Evolutionary conservation across 2,113 vertebrate genomes (phyloP).

Genomic region (Gasterosteus nipponicus): DNA sequence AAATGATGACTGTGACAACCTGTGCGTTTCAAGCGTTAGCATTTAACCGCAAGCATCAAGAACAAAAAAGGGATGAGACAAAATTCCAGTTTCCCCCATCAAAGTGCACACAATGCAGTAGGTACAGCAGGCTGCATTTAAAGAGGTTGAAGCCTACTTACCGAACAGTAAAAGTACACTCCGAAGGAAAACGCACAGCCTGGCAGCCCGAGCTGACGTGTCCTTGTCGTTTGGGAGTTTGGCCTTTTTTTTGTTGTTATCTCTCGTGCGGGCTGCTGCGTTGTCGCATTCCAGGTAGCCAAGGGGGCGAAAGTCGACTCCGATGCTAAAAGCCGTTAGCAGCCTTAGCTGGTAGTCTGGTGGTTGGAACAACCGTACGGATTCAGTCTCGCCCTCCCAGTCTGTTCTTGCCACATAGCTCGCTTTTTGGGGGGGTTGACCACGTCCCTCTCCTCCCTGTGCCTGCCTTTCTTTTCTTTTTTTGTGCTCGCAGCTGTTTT

Average conservation of each 20-base stretch:
- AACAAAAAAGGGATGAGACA: background rate
- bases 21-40: background rate
- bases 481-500: constrained; percentile 74
- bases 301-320: constrained; percentile 33
- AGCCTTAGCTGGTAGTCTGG: background rate
- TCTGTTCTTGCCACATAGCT: constrained; percentile 51
- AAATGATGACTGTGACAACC: background rate
- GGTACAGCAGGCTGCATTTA: background rate
- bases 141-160: constrained; percentile 43
- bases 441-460: constrained; percentile 63
- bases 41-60: background rate
- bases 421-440: constrained; percentile 18
- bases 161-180: constrained; percentile 21
- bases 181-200: background rate
- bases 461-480: constrained; percentile 14
- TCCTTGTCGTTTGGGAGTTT: constrained; percentile 58
- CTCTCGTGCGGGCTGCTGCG: constrained; percentile 52
- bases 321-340: constrained; percentile 28
- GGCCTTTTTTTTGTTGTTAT: constrained; percentile 62
- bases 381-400: constrained; percentile 37
- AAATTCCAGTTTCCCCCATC: background rate
- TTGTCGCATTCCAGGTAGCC: constrained; percentile 53
- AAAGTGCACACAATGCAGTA: constrained; percentile 26
- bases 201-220: constrained; percentile 36
- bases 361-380: background rate